phyloP scores from a whole-genome alignment of 2,888 invertebrate species.

The Limnephilus lunatus region DNA sequence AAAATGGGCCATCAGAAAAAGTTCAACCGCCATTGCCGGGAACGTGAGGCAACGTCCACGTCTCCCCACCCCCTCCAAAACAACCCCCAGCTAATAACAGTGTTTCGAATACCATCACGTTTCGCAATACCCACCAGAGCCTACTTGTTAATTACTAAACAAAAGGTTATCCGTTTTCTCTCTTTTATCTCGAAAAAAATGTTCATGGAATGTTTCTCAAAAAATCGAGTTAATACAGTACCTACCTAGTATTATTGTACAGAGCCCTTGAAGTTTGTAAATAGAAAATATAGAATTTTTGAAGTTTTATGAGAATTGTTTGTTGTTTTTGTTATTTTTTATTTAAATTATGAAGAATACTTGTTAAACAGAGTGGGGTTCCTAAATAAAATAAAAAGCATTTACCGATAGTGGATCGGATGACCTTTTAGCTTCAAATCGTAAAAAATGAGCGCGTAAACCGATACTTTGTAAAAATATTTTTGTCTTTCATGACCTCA shows the following conservation, averaged over 20 bases:
- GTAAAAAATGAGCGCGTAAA: not conserved
- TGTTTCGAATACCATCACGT: slow-evolving; percentile 65
- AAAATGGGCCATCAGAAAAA: slow-evolving; percentile 63
- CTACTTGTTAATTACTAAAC: slow-evolving; percentile 55
- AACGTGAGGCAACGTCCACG: slow-evolving; percentile 33
- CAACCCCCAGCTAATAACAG: slow-evolving; percentile 61
- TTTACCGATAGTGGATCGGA: not conserved
- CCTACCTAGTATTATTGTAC: not conserved
- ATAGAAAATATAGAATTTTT: not conserved
- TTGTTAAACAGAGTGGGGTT: not conserved
- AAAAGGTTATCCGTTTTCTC: slow-evolving; percentile 55
- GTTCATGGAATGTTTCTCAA: slow-evolving; percentile 22
- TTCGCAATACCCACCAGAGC: slow-evolving; percentile 37
- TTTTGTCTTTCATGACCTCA: no score
- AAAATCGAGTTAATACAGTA: slow-evolving; percentile 19
- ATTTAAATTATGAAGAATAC: not conserved
- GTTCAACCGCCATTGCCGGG: slow-evolving; percentile 55
- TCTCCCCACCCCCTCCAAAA: slow-evolving; percentile 47
- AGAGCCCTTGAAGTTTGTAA: not conserved
- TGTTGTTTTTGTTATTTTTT: not conserved
- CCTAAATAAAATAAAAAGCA: not conserved
- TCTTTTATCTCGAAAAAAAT: slow-evolving; percentile 40
- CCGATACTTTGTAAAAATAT: no score
- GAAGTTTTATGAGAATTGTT: not conserved
- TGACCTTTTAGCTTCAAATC: not conserved